Base-by-base conservation (phyloP, 2,113 vertebrate genomes). In the Aptenodytes patagonicus region DNA sequence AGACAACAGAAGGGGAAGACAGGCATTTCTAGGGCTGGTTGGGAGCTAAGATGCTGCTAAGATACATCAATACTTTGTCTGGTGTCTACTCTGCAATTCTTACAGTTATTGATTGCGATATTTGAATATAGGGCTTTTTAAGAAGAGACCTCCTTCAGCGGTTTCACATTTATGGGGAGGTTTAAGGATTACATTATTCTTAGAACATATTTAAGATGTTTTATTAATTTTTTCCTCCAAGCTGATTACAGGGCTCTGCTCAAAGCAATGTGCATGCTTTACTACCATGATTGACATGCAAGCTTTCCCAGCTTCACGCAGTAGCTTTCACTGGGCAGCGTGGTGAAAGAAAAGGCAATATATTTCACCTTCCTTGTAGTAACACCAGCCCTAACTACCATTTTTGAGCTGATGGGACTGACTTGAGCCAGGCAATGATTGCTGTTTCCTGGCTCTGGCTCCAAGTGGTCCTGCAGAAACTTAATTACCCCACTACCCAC, bases 271-370 rank as follows among this genome's bases (percentile, higher is more conserved):
- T 3, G 47, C 34, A 10, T 11, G 12, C 29, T 85, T 90, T 65
- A 44, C 24, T 36, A 38, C 61, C 46, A 52, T 0, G 0, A 62
- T 4, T 44, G 51, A 55, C 49, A 19, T 0, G 9, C 21, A 64
- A 87, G 26, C 32, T 71, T 65, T 70, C 36, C 73, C 36, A 42
- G 42, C 61, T 82, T 65, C 60, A n/a, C 0, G 0, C 20, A 78
- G 65, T 3, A 70, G 36, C 61, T 90, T 82, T 75, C 57, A 52
- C 57, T 32, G 10, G 49, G 36, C 54, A 73, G 38, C 2, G 3
- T 1, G 2, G 14, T 34, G n/a, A 90, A 55, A 82, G 36, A 71
- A 75, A 83, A 83, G 10, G 31, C 54, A 38, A 69, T 3, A 9
- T 42, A 46, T 65, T 55, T 65, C 29, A 73, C 60, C 55, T n/a